Evolutionary conservation across 2,888 invertebrate genomes (phyloP), one percentile per base, ranked within the genome.

Genomic region (Xestia ashworthii): DNA sequence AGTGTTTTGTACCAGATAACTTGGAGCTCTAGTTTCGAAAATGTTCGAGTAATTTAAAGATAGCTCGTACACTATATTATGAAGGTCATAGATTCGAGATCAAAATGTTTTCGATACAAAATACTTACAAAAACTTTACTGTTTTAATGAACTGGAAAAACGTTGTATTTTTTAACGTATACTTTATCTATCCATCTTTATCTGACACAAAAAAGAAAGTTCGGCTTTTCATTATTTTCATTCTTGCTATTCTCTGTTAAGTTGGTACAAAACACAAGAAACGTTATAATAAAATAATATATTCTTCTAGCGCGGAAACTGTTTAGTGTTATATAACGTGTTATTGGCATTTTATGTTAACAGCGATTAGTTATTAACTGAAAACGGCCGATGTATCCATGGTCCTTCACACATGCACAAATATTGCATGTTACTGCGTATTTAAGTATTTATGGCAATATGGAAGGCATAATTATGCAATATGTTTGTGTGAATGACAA

Each of bases 261-360:
- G 5, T 50, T 82, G 71, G 68, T 85, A 80, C 82, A 76, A 84
- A 81, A 87, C 64, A 82, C 64, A 71, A 71, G 12, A 70, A 75
- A 66, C 73, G 66, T 19, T 67, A 71, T 71, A 76, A 71, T 82
- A 80, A 83, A 87, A 83, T 88, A 88, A 90, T 91, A 91, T 90
- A 91, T 90, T 91, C 86, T 91, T 90, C 76, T 89, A 91, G 90
- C 82, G 84, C 86, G 85, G 74, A 86, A 84, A 87, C 74, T 89
- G 83, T 89, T 85, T 82, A 88, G 85, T 89, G 88, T 86, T 83
- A 80, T 38, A 60, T 58, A 72, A 79, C 75, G 77, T 90, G 83
- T 89, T 90, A 88, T 81, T 81, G 82, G 85, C 85, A 83, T 87
- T 88, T 83, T 87, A 82, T 80, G 82, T 87, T 83, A 81, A 89